Percentiles rank a stretch among this genome's conserved stretches.
Conservation (phyloP, 2,113 vertebrate genomes). For the Dinomys branickii region DNA sequence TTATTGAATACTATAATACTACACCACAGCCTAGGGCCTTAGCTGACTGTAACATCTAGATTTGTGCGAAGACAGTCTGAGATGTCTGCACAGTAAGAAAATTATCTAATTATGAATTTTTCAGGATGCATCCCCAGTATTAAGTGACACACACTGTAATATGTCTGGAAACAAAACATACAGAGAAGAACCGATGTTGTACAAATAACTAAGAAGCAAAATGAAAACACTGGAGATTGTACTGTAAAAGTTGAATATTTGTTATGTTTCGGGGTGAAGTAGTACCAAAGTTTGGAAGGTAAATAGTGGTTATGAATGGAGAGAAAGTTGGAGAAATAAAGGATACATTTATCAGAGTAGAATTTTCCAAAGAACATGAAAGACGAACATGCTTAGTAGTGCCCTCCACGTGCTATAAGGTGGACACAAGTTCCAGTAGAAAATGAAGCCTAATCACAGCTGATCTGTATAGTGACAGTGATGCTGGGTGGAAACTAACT, state of each 20-base stretch:
- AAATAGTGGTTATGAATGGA: neutral
- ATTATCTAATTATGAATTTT: too few species aligned
- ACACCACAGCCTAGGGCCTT: fast-evolving
- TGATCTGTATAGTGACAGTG: neutral
- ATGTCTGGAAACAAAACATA: neutral
- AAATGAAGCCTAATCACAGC: neutral
- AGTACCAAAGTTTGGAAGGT: neutral
- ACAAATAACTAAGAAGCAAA: neutral
- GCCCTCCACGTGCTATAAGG: neutral
- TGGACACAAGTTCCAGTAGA: neutral
- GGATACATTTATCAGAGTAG: neutral
- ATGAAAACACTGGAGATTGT: neutral
- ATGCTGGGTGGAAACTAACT: neutral
- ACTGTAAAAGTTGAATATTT: neutral
- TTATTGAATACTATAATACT: neutral
- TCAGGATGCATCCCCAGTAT: too few species aligned
- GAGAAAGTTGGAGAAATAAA: neutral
- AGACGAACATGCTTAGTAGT: neutral
- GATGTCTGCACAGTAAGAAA: neutral
- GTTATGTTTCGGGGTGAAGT: neutral
- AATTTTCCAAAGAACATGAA: neutral
- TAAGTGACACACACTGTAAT: neutral
- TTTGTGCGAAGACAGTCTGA: neutral
- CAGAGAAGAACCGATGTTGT: neutral
- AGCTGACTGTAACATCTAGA: neutral